Evolutionary conservation across 2,888 invertebrate genomes (phyloP).

Genomic region (Lottia gigantea): DNA sequence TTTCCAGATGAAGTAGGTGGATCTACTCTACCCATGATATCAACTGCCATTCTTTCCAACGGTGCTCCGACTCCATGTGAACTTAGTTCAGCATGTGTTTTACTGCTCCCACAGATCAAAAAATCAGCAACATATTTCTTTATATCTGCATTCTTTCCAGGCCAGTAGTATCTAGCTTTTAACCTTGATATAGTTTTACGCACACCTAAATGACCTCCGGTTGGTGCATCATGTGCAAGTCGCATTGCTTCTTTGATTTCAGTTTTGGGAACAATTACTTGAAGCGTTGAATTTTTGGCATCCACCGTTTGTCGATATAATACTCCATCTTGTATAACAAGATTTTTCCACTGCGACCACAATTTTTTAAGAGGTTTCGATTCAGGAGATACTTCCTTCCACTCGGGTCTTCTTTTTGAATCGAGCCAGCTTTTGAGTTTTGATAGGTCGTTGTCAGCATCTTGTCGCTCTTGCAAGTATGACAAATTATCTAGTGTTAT

Average conservation of each 20-base stretch:
- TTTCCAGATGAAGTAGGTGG: slow-evolving; percentile 22
- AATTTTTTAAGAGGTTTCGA: background rate
- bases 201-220: background rate
- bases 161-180: background rate
- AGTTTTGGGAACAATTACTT: background rate
- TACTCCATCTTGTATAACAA: too few species aligned
- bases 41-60: slow-evolving; percentile 27
- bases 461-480: background rate
- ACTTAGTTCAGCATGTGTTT: background rate
- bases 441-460: background rate
- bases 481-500: too few species aligned
- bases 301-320: too few species aligned
- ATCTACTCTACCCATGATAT: slow-evolving; percentile 26
- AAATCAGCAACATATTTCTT: background rate
- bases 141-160: background rate
- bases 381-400: background rate
- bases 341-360: too few species aligned
- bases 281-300: background rate
- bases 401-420: background rate
- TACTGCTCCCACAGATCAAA: background rate
- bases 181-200: background rate
- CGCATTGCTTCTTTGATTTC: background rate
- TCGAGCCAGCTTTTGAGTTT: background rate
- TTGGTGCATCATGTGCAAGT: background rate
- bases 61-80: slow-evolving; percentile 18